Percentiles rank a stretch among this genome's conserved stretches.
These are phyloP conservation scores for Gallinago jamesoni DNA, from an alignment of 2,113 vertebrate genomes.

Conservation along the genomic window DNA sequence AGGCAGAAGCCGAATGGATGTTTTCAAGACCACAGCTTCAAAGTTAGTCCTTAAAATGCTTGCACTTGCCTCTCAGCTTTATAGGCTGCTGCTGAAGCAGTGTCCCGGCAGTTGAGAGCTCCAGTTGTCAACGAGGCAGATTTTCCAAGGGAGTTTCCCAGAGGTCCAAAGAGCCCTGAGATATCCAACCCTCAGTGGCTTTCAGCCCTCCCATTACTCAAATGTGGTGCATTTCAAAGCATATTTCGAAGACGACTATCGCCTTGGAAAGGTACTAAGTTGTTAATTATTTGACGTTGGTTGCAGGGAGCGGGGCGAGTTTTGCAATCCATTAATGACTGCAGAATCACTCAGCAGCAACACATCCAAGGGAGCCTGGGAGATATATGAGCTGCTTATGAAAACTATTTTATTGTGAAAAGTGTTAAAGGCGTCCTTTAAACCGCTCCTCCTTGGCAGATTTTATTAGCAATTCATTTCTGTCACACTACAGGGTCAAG, in stretches of 20 bases:
- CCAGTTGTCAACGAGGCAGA: background rate
- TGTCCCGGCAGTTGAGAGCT: background rate
- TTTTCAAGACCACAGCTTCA: background rate
- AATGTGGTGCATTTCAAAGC: background rate
- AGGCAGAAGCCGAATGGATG: background rate
- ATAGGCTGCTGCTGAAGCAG: background rate
- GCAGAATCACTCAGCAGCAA: background rate
- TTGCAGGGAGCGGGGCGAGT: background rate
- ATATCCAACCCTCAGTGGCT: background rate
- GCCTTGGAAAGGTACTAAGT: background rate
- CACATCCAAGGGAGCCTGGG: background rate
- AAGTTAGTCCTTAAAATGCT: background rate
- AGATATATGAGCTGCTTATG: slow-evolving; percentile 10
- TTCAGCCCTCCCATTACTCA: background rate
- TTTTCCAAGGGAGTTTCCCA: background rate
- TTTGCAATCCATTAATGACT: background rate
- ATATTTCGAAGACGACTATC: background rate
- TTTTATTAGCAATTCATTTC: background rate
- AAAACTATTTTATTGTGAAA: slow-evolving; percentile 12
- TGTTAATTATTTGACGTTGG: background rate
- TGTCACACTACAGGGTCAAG: background rate
- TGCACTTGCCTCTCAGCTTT: background rate
- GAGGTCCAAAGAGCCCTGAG: background rate
- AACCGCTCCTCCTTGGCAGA: background rate
- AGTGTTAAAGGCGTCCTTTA: slow-evolving; percentile 9